These are phyloP conservation scores for Drosophila jambulina DNA, from an alignment of 1,140 invertebrate species.

Conservation along the genomic window DNA sequence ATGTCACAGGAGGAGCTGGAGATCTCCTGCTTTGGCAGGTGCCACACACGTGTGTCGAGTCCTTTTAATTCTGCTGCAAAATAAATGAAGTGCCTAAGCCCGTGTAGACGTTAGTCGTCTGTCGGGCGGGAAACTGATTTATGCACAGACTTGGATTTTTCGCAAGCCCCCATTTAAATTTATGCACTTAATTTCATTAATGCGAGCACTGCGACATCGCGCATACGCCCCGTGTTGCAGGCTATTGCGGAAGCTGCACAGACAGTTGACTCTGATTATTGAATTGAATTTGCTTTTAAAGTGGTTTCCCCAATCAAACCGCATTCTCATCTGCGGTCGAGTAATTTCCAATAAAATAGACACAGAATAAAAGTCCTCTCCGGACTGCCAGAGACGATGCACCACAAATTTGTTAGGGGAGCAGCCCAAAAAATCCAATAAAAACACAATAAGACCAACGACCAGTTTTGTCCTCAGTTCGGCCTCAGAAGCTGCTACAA, in stretches of 20 bases:
- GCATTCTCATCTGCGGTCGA: constrained; percentile 36
- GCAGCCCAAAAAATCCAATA: constrained; percentile 39
- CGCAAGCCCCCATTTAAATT: constrained; percentile 31
- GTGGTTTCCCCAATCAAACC: constrained; percentile 31
- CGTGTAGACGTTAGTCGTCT: constrained; percentile 23
- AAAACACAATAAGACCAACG: constrained; percentile 42
- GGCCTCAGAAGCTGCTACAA: constrained; percentile 29
- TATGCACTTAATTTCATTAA: constrained; percentile 63
- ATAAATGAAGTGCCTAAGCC: constrained; percentile 70
- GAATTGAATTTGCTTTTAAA: constrained; percentile 37
- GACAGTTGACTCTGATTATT: constrained; percentile 42
- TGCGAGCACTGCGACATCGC: constrained; percentile 48
- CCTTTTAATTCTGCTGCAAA: constrained; percentile 62
- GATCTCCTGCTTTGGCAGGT: constrained; percentile 19
- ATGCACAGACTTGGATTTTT: constrained; percentile 46
- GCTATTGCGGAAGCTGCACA: constrained; percentile 31
- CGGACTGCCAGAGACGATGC: constrained; percentile 5
- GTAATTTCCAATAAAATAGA: constrained; percentile 42
- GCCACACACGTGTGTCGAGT: constrained; percentile 31
- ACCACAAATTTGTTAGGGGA: constrained; percentile 35
- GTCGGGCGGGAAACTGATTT: constrained; percentile 38
- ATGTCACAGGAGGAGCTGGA: constrained; percentile 9
- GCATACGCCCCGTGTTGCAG: constrained; percentile 55
- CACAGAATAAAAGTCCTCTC: constrained; percentile 29
- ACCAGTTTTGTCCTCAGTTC: constrained; percentile 7